Conservation (phyloP, 2,113 vertebrate species). For the Eleginops maclovinus region DNA sequence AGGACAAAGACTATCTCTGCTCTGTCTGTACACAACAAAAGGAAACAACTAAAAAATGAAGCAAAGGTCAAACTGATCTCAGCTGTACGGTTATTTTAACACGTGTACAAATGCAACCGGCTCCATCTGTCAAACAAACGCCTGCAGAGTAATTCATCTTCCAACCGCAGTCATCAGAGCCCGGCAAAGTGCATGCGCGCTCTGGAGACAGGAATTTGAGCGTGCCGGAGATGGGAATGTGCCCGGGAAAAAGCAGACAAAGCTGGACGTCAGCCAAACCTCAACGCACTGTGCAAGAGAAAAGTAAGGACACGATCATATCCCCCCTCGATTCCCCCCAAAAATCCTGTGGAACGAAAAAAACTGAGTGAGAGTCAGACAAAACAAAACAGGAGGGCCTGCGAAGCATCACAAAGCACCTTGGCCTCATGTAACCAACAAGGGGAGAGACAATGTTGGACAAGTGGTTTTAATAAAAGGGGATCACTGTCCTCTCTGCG, state of each 20-base stretch:
- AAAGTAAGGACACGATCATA: slow-evolving; percentile 69
- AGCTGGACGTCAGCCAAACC: slow-evolving; percentile 80
- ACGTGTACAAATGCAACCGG: slow-evolving; percentile 62
- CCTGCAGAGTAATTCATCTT: slow-evolving; percentile 71
- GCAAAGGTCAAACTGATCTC: slow-evolving; percentile 65
- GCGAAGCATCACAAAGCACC: slow-evolving; percentile 75
- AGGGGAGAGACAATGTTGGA: slow-evolving; percentile 57
- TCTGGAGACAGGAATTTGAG: slow-evolving; percentile 69
- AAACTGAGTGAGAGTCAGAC: slow-evolving; percentile 49
- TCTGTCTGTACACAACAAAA: slow-evolving; percentile 63
- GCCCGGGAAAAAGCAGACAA: slow-evolving; percentile 74
- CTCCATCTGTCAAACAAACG: slow-evolving; percentile 79
- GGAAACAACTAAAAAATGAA: slow-evolving; percentile 67
- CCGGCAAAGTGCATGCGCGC: slow-evolving; percentile 65
- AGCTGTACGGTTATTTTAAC: slow-evolving; percentile 59
- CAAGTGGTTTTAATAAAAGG: slow-evolving; percentile 81
- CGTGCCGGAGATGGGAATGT: slow-evolving; percentile 73
- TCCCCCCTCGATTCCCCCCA: slow-evolving; percentile 42
- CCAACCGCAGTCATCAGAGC: slow-evolving; percentile 71
- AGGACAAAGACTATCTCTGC: slow-evolving; percentile 57
- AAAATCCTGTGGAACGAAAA: slow-evolving; percentile 51
- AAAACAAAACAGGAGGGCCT: slow-evolving; percentile 67
- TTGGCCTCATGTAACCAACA: slow-evolving; percentile 62
- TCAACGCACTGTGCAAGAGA: slow-evolving; percentile 48
- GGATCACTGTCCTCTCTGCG: slow-evolving; percentile 74